Conservation (phyloP, 2,888 invertebrate genomes). For the Eupithecia insigniata region DNA sequence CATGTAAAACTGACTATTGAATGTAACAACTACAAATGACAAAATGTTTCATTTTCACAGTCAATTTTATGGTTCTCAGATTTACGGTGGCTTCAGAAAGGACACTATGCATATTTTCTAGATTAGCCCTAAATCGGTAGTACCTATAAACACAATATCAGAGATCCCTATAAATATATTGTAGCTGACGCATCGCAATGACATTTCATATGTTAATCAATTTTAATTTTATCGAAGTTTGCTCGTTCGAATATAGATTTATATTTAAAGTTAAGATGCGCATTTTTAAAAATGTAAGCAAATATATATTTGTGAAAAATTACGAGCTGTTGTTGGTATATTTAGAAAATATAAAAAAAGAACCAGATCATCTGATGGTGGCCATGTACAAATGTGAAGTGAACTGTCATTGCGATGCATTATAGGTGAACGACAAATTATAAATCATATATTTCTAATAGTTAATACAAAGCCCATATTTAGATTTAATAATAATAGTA, state of each 20-base stretch:
- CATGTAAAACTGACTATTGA: conserved; percentile 36
- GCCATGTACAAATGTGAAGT: conserved; percentile 86
- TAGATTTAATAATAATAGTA: conserved; percentile 65
- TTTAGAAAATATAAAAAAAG: conserved; percentile 80
- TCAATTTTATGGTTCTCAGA: conserved; percentile 34
- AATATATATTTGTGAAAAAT: conserved; percentile 58
- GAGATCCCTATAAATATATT: conserved; percentile 53
- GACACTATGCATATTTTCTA: conserved; percentile 68
- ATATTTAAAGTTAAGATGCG: conserved; percentile 78
- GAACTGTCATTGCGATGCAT: conserved; percentile 69
- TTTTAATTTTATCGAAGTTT: conserved; percentile 84
- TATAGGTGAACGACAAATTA: conserved; percentile 71
- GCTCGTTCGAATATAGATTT: conserved; percentile 83
- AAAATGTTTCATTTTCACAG: conserved; percentile 34
- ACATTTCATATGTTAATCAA: conserved; percentile 81
- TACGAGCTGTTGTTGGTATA: conserved; percentile 84
- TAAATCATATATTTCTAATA: conserved; percentile 75
- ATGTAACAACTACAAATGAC: conserved; percentile 33
- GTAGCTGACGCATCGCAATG: conserved; percentile 63
- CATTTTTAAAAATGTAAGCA: conserved; percentile 72
- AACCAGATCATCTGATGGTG: conserved; percentile 89
- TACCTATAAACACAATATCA: conserved; percentile 81
- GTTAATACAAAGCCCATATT: conserved; percentile 80
- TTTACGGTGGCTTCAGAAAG: conserved; percentile 32
- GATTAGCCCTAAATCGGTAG: conserved; percentile 80